These are phyloP conservation scores for Pseudoatta argentina DNA, from an alignment of 1,140 invertebrate genomes.

Conservation along the genomic window DNA sequence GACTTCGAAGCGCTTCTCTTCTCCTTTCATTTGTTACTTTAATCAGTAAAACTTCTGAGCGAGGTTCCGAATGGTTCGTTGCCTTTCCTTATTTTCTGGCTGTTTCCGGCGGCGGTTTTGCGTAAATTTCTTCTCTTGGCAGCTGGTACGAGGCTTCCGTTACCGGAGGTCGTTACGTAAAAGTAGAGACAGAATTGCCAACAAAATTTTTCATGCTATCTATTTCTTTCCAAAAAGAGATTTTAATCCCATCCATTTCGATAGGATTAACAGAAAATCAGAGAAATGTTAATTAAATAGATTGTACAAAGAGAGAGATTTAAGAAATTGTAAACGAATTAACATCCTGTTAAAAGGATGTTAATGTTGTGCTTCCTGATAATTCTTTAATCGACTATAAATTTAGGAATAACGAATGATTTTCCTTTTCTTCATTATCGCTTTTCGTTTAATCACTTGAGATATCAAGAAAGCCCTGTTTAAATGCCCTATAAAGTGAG, in stretches of 20 bases:
- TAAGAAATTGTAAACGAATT: background rate
- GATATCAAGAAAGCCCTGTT: slow-evolving; percentile 12
- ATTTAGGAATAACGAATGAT: background rate
- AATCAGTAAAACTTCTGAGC: slow-evolving; percentile 38
- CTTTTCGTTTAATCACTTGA: background rate
- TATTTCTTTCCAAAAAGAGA: background rate
- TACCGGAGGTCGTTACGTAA: slow-evolving; percentile 40
- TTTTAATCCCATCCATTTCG: background rate
- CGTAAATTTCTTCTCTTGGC: slow-evolving; percentile 53
- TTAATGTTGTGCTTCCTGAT: slow-evolving; percentile 2
- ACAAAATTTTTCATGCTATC: slow-evolving; percentile 22
- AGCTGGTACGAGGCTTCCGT: slow-evolving; percentile 24
- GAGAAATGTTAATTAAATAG: background rate
- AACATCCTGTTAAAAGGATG: background rate
- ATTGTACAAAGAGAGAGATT: background rate
- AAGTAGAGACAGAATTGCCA: background rate
- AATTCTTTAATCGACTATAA: background rate
- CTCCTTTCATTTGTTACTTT: slow-evolving; percentile 30
- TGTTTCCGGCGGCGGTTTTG: slow-evolving; percentile 38
- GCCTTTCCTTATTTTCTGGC: slow-evolving; percentile 58
- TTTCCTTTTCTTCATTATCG: background rate
- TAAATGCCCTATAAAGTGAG: background rate
- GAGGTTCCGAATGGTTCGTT: slow-evolving; percentile 43
- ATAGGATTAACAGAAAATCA: slow-evolving; percentile 26
- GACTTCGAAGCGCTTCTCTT: slow-evolving; percentile 9